These are phyloP conservation scores for Diceros bicornis DNA, from an alignment of 2,797 vertebrate genomes.

Conservation along the genomic window DNA sequence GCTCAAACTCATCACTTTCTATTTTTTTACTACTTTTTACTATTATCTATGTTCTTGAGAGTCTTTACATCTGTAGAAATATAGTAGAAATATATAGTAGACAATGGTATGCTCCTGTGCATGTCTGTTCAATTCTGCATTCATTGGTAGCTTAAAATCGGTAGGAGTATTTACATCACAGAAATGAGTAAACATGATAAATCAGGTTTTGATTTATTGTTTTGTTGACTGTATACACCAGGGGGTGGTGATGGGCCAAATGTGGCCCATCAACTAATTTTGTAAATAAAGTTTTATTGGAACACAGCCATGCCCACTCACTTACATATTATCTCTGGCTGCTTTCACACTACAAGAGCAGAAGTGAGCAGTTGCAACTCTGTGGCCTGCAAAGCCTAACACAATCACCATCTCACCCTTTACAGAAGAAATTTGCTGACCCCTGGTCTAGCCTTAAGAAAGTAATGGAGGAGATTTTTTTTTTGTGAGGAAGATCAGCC, in stretches of 20 bases:
- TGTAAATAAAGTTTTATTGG: slow-evolving; percentile 45
- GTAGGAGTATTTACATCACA: not conserved
- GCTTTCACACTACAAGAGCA: not conserved
- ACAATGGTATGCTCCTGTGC: not conserved
- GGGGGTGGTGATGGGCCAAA: not conserved
- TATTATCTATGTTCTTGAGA: not conserved
- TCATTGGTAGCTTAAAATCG: not conserved
- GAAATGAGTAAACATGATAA: not conserved
- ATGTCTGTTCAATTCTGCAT: not conserved
- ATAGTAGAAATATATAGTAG: not conserved
- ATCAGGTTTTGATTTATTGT: not conserved
- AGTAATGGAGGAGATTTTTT: not conserved
- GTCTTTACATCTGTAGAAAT: not conserved
- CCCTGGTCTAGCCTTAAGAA: not conserved
- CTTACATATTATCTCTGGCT: not conserved
- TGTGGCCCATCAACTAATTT: not conserved
- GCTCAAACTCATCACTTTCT: not conserved
- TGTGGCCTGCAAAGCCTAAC: not conserved
- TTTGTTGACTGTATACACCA: not conserved
- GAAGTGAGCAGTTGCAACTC: not conserved
- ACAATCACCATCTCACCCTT: not conserved
- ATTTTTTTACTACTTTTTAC: not conserved
- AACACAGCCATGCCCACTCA: not conserved
- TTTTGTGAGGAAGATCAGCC: too few species aligned
- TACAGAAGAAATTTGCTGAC: not conserved